These are phyloP conservation scores for Eretmocerus hayati DNA, from an alignment of 2,888 invertebrate genomes.

Conservation along the genomic window DNA sequence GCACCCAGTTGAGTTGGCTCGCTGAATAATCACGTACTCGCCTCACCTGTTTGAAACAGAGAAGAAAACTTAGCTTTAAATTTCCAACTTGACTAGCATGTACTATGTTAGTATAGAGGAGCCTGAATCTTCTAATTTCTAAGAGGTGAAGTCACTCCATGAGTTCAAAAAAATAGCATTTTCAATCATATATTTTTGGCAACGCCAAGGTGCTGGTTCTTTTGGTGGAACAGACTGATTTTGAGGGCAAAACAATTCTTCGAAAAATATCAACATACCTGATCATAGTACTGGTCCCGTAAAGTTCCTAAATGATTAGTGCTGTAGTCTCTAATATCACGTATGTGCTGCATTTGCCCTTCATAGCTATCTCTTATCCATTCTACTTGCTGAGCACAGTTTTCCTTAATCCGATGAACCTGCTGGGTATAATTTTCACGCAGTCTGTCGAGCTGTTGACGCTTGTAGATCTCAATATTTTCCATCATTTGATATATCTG, in stretches of 20 bases:
- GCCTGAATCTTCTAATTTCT: no score
- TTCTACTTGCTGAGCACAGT: slow-evolving; percentile 89
- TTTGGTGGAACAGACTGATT: neutral
- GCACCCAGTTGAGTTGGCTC: slow-evolving; percentile 84
- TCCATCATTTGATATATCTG: slow-evolving; percentile 85
- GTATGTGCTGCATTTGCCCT: slow-evolving; percentile 76
- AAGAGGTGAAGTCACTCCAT: no score
- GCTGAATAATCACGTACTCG: slow-evolving; percentile 89
- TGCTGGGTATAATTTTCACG: slow-evolving; percentile 89
- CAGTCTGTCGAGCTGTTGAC: slow-evolving; percentile 78
- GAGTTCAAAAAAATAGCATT: no score
- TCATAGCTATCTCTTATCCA: slow-evolving; percentile 90
- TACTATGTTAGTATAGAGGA: neutral
- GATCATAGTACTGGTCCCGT: slow-evolving; percentile 87
- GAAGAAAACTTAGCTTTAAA: no score
- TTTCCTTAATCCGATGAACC: slow-evolving; percentile 86
- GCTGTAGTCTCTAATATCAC: slow-evolving; percentile 87
- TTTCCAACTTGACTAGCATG: neutral
- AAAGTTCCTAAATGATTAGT: slow-evolving; percentile 78
- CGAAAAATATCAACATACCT: slow-evolving; percentile 55
- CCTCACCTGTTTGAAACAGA: slow-evolving; percentile 65
- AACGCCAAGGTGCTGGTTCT: no score
- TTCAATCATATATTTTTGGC: no score
- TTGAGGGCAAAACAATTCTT: neutral
- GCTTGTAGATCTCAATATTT: slow-evolving; percentile 84